phyloP scores from a whole-genome alignment of 2,113 vertebrate genomes.

The Phainopepla nitens region DNA sequence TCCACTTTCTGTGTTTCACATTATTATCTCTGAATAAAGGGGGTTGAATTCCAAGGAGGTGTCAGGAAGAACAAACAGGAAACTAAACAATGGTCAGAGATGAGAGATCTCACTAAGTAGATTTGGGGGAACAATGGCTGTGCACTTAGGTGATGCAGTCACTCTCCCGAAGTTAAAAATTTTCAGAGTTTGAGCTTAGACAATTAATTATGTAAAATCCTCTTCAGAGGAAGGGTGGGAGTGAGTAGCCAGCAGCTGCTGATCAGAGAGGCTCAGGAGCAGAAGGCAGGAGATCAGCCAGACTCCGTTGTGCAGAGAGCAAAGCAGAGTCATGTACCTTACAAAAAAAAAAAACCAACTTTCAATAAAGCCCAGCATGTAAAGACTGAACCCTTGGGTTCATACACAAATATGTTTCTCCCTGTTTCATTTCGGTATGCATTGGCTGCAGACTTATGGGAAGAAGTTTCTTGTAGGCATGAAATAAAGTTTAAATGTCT shows the following conservation, averaged over 20 bases:
- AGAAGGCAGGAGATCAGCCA: neutral
- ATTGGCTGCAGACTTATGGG: neutral
- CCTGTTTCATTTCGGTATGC: neutral
- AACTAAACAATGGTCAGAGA: neutral
- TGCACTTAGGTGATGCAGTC: neutral
- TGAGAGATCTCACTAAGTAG: neutral
- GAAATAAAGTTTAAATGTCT: neutral
- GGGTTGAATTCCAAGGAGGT: neutral
- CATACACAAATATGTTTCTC: neutral
- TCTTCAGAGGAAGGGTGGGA: neutral
- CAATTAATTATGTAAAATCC: neutral
- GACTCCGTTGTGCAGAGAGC: neutral
- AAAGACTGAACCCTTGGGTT: neutral
- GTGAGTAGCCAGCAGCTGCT: neutral
- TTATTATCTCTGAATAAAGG: neutral
- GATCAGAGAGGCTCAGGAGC: neutral
- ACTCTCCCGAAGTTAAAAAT: neutral
- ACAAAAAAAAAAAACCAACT: neutral
- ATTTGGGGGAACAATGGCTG: neutral
- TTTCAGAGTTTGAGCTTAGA: neutral
- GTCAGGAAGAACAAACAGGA: conserved; percentile 22
- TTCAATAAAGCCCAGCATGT: neutral
- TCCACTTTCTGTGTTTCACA: neutral
- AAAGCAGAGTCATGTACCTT: neutral
- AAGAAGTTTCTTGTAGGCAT: neutral